Percentiles rank a stretch among this genome's conserved stretches.
phyloP scores from a whole-genome alignment of 2,888 invertebrate species.

The Candidula unifasciata region DNA sequence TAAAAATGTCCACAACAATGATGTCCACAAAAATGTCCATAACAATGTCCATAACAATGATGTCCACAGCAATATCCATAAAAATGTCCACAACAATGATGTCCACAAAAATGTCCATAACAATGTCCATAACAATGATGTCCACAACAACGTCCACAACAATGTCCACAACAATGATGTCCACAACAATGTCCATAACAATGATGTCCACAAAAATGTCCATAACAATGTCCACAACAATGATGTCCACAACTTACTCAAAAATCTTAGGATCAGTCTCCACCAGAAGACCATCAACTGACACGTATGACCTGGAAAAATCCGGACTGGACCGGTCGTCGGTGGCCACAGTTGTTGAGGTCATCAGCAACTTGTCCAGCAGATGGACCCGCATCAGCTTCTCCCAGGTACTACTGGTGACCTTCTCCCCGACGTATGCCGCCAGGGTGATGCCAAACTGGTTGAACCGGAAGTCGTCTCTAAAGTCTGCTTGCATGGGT shows the following conservation, averaged over 20 bases:
- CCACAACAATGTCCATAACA: too few species aligned
- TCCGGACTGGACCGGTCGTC: conserved; percentile 36
- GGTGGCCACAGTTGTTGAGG: conserved; percentile 44
- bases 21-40: too few species aligned
- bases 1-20: too few species aligned
- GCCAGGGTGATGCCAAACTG: conserved; percentile 59
- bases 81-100: too few species aligned
- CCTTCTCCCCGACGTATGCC: conserved; percentile 57
- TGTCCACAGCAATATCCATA: too few species aligned
- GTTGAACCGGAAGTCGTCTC: conserved; percentile 57
- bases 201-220: too few species aligned
- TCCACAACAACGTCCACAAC: too few species aligned
- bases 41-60: too few species aligned
- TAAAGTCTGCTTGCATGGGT: conserved; percentile 45
- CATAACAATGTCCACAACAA: too few species aligned
- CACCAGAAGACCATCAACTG: conserved; percentile 48
- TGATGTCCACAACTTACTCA: conserved; percentile 41
- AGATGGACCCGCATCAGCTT: conserved; percentile 53
- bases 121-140: too few species aligned
- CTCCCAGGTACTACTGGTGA: conserved; percentile 58
- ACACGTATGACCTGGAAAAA: conserved; percentile 59
- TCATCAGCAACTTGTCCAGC: conserved; percentile 59
- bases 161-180: too few species aligned
- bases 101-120: too few species aligned
- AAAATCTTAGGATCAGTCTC: conserved; percentile 44